phyloP scores from a whole-genome alignment of 2,797 vertebrate species.

The Semotilus atromaculatus region DNA sequence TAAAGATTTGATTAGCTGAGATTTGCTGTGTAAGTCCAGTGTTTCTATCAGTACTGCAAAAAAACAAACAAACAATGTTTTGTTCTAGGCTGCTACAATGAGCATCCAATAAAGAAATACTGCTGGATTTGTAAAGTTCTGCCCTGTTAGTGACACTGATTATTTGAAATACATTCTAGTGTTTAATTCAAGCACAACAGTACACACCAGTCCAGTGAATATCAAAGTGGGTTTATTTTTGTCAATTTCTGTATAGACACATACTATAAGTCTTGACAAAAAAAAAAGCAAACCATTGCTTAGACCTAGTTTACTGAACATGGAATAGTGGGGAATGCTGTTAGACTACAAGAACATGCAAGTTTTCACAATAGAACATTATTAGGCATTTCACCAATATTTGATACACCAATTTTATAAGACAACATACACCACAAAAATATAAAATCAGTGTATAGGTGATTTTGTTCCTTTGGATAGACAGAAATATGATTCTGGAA shows the following conservation, averaged over 20 bases:
- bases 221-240: background rate
- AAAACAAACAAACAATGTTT: background rate
- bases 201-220: background rate
- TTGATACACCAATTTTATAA: too few species aligned
- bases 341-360: background rate
- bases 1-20: background rate
- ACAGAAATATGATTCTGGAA: too few species aligned
- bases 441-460: background rate
- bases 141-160: background rate
- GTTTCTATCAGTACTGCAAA: background rate
- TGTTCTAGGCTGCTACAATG: background rate
- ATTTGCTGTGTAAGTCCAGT: background rate
- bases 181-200: constrained; percentile 3
- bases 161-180: background rate
- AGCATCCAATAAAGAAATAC: background rate
- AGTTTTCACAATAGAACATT: background rate
- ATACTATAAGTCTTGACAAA: background rate
- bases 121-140: background rate
- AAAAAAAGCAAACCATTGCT: background rate
- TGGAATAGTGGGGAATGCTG: background rate
- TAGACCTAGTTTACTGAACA: background rate
- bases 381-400: too few species aligned
- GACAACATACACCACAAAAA: too few species aligned
- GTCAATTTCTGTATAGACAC: background rate
- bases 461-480: background rate